Evolutionary conservation across 1,140 invertebrate species (phyloP).

Genomic region (Steinernema feltiae): DNA sequence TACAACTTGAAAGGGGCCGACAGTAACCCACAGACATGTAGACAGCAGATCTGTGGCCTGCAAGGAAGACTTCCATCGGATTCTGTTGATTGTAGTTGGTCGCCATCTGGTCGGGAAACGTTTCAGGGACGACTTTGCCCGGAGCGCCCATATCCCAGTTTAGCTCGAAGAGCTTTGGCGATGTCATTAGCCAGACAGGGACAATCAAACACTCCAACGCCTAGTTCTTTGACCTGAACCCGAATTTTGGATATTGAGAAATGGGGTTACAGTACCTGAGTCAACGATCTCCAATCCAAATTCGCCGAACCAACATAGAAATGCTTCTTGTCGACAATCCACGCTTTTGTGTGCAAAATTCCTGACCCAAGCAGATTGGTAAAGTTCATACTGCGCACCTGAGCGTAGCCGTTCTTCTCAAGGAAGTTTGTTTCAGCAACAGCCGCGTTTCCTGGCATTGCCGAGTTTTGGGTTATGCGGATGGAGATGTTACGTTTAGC

Average conservation of each 20-base stretch:
- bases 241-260: background rate
- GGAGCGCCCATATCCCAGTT: slow-evolving; percentile 77
- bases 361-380: slow-evolving; percentile 72
- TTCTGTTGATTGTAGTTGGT: slow-evolving; percentile 15
- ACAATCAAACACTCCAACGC: slow-evolving; percentile 74
- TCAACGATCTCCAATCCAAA: slow-evolving; percentile 79
- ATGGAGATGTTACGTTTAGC: slow-evolving; percentile 12
- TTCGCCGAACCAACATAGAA: slow-evolving; percentile 64
- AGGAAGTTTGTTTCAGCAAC: background rate
- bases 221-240: slow-evolving; percentile 80
- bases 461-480: background rate
- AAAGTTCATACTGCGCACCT: slow-evolving; percentile 79
- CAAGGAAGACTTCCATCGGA: background rate
- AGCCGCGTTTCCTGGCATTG: background rate
- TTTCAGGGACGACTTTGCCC: background rate
- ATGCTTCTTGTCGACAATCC: slow-evolving; percentile 69
- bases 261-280: slow-evolving; percentile 66
- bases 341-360: slow-evolving; percentile 87
- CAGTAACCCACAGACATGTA: slow-evolving; percentile 13
- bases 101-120: background rate
- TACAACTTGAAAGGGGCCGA: background rate
- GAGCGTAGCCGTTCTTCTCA: slow-evolving; percentile 41
- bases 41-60: background rate
- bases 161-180: slow-evolving; percentile 79
- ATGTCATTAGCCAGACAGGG: slow-evolving; percentile 74